A percentile compares a stretch with the other conserved stretches of the same genome.
phyloP scores from a whole-genome alignment of 2,888 invertebrate species.

The Elysia crispata region DNA sequence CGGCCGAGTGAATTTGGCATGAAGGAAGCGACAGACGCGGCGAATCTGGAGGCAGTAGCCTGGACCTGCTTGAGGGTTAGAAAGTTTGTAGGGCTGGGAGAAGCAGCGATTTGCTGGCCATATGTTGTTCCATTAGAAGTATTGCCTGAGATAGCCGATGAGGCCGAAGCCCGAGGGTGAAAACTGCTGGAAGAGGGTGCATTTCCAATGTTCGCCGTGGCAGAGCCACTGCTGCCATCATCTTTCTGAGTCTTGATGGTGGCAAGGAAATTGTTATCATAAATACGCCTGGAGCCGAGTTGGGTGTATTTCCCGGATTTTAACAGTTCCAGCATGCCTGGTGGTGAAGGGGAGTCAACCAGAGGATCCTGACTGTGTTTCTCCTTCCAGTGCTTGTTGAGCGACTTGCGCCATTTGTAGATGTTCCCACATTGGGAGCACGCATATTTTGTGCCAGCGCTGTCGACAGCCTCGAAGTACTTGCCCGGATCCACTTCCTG shows the following conservation, averaged over 20 bases:
- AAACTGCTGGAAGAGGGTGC: neutral
- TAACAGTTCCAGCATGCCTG: slow-evolving; percentile 56
- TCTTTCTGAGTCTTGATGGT: slow-evolving; percentile 44
- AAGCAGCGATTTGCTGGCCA: neutral
- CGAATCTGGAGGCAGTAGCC: slow-evolving; percentile 4
- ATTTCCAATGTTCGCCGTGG: neutral
- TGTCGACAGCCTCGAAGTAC: slow-evolving; percentile 72
- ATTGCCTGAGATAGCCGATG: neutral
- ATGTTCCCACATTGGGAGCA: slow-evolving; percentile 77
- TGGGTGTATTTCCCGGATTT: slow-evolving; percentile 55
- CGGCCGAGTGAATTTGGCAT: slow-evolving; percentile 67
- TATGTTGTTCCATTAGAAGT: no score
- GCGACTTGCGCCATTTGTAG: slow-evolving; percentile 77
- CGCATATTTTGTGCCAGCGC: slow-evolving; percentile 75
- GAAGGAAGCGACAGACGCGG: slow-evolving; percentile 1
- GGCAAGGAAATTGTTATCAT: slow-evolving; percentile 49
- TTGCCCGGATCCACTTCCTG: slow-evolving; percentile 74
- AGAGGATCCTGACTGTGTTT: slow-evolving; percentile 75
- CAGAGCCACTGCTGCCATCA: slow-evolving; percentile 10
- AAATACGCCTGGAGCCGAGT: slow-evolving; percentile 50
- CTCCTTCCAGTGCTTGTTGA: slow-evolving; percentile 78
- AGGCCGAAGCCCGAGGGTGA: slow-evolving; percentile 10
- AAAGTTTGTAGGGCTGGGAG: slow-evolving; percentile 43
- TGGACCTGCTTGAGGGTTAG: neutral
- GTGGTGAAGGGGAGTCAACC: slow-evolving; percentile 64